phyloP scores from a whole-genome alignment of 1,140 invertebrate species.

The Drosophila azteca region DNA sequence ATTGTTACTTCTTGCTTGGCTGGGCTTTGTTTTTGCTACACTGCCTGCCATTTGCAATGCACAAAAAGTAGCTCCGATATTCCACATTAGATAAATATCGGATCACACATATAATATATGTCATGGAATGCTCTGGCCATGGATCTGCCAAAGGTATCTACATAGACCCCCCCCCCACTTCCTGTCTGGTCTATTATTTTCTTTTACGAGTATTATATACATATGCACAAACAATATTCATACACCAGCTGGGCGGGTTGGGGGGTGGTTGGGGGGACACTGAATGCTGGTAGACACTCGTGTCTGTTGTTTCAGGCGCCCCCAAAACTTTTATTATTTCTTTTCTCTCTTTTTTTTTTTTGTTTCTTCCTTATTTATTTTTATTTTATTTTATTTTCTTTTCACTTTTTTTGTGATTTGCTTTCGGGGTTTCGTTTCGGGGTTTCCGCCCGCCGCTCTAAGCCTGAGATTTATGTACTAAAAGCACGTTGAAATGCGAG shows the following conservation, averaged over 20 bases:
- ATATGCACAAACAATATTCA: constrained; percentile 73
- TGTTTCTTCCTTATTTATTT: constrained; percentile 41
- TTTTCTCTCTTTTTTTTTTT: constrained; percentile 34
- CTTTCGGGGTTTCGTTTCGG: constrained; percentile 1
- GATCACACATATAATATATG: too few species aligned
- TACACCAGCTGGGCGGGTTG: constrained; percentile 40
- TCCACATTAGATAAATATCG: too few species aligned
- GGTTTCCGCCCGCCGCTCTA: constrained; percentile 65
- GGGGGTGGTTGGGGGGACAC: neutral
- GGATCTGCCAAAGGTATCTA: too few species aligned
- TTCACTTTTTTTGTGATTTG: constrained; percentile 14
- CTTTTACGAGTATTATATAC: constrained; percentile 40
- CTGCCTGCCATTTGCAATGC: neutral
- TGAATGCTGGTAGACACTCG: constrained; percentile 18
- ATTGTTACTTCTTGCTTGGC: constrained; percentile 63
- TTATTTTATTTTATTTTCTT: constrained; percentile 34
- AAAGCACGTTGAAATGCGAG: constrained; percentile 71
- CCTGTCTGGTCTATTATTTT: neutral
- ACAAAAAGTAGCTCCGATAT: too few species aligned
- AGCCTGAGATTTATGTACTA: constrained; percentile 78
- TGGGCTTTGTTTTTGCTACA: constrained; percentile 36
- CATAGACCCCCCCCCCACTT: too few species aligned
- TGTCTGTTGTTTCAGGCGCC: constrained; percentile 71
- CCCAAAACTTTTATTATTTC: constrained; percentile 35
- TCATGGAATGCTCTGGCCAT: too few species aligned